Evolutionary conservation across 2,888 invertebrate genomes (phyloP), one percentile per base, ranked within the genome.

Genomic region (Pammene aurita): DNA sequence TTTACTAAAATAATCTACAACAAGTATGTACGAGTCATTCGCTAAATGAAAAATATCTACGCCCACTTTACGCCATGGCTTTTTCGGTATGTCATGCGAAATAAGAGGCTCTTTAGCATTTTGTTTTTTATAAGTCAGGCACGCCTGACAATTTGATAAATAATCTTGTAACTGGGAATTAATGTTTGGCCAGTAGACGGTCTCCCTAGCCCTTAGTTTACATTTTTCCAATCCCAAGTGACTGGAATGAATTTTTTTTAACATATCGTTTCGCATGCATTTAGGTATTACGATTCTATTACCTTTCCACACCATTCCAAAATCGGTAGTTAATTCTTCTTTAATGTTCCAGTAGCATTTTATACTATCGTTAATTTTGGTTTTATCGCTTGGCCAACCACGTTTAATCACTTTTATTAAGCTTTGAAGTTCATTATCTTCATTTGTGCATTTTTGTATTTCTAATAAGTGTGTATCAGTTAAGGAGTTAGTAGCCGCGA

Each of bases 391-490:
- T 7, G 42, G 57, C 57, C 42, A 58, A 7, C 57, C 57, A 5
- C 26, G 42, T 58, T 58, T 58, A 44, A 58, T 58, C 7, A 58
- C 18, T 26, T 58, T 58, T 42, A 44, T 58, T 44, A 58, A 44
- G 11, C 0, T 42, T 42, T 58, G 57, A 42, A 58, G 42, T n/a
- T 58, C 57, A 18, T n/a, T 6, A 42, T 58, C 57, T 16, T 42
- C 56, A 16, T 57, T 57, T n/a, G 57, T 58, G 5, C 42, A 58
- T 10, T 42, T 58, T 18, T 58, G 57, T 44, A 58, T 13, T 7
- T 44, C 18, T 44, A 58, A 44, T 44, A 42, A 58, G 26, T 58
- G 57, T n/a, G 57, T 44, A 10, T 58, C 57, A 6, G 18, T 58
- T 26, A 58, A 44, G 0, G 18, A n/a, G 18, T 58, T 58, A 10